Evolutionary conservation across 2,113 vertebrate species (phyloP).

Genomic region (Phyllostomus discolor): DNA sequence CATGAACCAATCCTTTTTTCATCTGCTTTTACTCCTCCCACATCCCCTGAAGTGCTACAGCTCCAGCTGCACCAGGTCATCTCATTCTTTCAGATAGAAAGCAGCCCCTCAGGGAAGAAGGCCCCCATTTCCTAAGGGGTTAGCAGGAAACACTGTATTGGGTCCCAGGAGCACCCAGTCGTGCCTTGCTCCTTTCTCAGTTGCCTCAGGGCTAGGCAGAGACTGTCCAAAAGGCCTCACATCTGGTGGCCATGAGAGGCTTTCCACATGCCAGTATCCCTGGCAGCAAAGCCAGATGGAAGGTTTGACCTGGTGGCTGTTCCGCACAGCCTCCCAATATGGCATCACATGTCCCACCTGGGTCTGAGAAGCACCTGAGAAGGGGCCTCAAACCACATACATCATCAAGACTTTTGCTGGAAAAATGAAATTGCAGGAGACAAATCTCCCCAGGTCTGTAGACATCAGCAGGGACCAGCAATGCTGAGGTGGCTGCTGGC

Average conservation of each 20-base stretch:
- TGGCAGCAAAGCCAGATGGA: conserved; percentile 38
- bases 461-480: conserved; percentile 53
- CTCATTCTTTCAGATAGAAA: background rate
- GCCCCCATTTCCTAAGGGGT: background rate
- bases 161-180: background rate
- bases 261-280: rapidly evolving
- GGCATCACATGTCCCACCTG: conserved; percentile 30
- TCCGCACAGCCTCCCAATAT: background rate
- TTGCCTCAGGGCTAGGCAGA: background rate
- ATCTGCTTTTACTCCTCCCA: background rate
- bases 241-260: rapidly evolving
- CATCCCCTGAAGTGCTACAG: background rate
- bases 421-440: conserved; percentile 59
- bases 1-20: background rate
- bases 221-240: background rate
- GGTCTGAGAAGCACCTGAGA: conserved; percentile 39
- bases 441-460: conserved; percentile 65
- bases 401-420: conserved; percentile 38
- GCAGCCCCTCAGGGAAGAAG: background rate
- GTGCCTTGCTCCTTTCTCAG: background rate
- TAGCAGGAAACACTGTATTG: background rate
- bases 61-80: background rate
- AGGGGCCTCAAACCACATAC: conserved; percentile 51
- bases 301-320: background rate
- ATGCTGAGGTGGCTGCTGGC: conserved; percentile 46